Evolutionary conservation across 1,140 invertebrate genomes (phyloP).

Genomic region (Tetragonula clypearis): DNA sequence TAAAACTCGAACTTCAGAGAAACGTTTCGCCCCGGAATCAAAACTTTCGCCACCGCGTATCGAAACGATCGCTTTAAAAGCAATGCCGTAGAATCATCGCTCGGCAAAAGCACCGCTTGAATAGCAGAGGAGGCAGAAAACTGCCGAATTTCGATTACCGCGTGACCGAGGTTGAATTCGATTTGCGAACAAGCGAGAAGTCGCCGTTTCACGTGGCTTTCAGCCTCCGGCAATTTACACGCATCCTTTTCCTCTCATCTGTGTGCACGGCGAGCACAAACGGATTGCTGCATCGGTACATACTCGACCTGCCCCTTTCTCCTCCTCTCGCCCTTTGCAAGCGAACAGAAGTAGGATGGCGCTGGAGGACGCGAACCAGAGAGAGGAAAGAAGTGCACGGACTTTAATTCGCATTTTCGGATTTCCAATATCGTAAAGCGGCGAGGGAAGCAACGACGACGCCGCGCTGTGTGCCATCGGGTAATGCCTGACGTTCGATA

Average conservation of each 20-base stretch:
- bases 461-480: slow-evolving; percentile 36
- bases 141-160: slow-evolving; percentile 37
- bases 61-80: not conserved
- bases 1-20: too few relatives aligned
- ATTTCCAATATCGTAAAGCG: slow-evolving; percentile 75
- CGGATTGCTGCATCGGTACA: slow-evolving; percentile 29
- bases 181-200: slow-evolving; percentile 37
- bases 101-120: too few relatives aligned
- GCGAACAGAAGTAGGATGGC: not conserved
- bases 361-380: slow-evolving; percentile 2
- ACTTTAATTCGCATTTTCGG: slow-evolving; percentile 76
- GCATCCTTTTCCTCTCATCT: slow-evolving; percentile 46
- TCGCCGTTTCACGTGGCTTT: slow-evolving; percentile 27
- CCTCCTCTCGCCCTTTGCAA: too few relatives aligned
- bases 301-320: not conserved
- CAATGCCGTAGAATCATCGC: not conserved
- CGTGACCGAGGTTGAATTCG: slow-evolving; percentile 30
- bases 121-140: not conserved
- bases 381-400: slow-evolving; percentile 44
- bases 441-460: slow-evolving; percentile 54
- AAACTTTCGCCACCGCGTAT: too few relatives aligned
- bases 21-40: too few relatives aligned
- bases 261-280: slow-evolving; percentile 27
- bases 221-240: slow-evolving; percentile 52
- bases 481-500: slow-evolving; percentile 68